Base-by-base conservation (phyloP, 2,888 invertebrate genomes). In the Brachypterus glaber region DNA sequence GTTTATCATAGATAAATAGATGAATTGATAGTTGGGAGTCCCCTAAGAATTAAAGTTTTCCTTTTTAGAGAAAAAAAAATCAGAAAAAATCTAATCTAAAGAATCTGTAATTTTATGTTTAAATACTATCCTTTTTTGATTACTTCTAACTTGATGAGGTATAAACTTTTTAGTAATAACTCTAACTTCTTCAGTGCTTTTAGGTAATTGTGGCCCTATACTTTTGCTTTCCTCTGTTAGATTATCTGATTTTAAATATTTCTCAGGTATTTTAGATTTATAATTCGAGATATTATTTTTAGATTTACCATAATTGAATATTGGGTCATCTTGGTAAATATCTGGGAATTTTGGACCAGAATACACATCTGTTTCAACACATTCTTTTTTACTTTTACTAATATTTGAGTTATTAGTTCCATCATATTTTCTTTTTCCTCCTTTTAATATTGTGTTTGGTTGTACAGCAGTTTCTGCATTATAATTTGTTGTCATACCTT, bases 251-350 rank as follows among this genome's bases (percentile, higher is more conserved):
- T 9, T 26, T 26, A 13, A 26, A 3, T 26, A 12, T 26, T 9
- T 4, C 5, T 15, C 13, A 30, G 13, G 21, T 9, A 21, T 14
- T 30, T 30, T 30, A n/a, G 4, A 9, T 30, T 15, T 30, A 11
- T 30, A 12, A 4, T 11, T 30, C 15, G 5, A 9, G n/a, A n/a
- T 7, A 29, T 29, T 30, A 4, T 30, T 14, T 30, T 3, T 30
- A 21, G 21, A 9, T 21, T 21, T 21, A 7, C 21, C n/a, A n/a
- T n/a, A n/a, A n/a, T n/a, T 30, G 11, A 33, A 33, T 8, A 33
- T 33, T 33, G 33, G 33, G 17, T 33, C 33, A 16, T 33, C 18
- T 17, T 33, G n/a, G n/a, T 33, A 33, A 16, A 33, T 33, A n/a
- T 33, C 33, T 21, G 5, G 21, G 5, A 21, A 21, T 9, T 21